phyloP scores from a whole-genome alignment of 1,140 invertebrate genomes.

The Acyrthosiphon pisum region DNA sequence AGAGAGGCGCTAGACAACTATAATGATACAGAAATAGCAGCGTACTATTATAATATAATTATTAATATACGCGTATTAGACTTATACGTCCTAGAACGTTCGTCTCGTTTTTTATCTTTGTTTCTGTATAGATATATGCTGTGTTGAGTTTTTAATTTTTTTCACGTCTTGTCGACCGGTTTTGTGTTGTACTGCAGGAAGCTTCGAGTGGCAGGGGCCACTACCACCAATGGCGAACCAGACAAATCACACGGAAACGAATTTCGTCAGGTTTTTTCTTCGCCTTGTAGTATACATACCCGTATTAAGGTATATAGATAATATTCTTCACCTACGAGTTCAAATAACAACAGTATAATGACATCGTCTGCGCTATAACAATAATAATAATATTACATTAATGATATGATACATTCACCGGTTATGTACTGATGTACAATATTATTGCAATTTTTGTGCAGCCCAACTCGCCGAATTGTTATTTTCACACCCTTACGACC shows the following conservation, averaged over 20 bases:
- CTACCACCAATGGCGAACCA: background rate
- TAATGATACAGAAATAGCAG: background rate
- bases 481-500: background rate
- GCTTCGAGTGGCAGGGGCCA: background rate
- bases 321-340: background rate
- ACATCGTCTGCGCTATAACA: background rate
- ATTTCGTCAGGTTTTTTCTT: background rate
- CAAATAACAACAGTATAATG: background rate
- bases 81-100: background rate
- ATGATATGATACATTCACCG: background rate
- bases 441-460: background rate
- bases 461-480: background rate
- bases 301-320: background rate
- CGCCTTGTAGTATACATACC: background rate
- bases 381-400: background rate
- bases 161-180: background rate
- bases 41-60: background rate
- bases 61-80: background rate
- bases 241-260: slow-evolving; percentile 20
- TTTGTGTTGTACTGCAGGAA: background rate
- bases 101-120: background rate
- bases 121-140: background rate
- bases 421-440: background rate
- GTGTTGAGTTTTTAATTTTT: background rate
- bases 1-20: background rate